These are phyloP conservation scores for Lissonota sp. DNA, from an alignment of 2,888 invertebrate species.

Conservation along the genomic window DNA sequence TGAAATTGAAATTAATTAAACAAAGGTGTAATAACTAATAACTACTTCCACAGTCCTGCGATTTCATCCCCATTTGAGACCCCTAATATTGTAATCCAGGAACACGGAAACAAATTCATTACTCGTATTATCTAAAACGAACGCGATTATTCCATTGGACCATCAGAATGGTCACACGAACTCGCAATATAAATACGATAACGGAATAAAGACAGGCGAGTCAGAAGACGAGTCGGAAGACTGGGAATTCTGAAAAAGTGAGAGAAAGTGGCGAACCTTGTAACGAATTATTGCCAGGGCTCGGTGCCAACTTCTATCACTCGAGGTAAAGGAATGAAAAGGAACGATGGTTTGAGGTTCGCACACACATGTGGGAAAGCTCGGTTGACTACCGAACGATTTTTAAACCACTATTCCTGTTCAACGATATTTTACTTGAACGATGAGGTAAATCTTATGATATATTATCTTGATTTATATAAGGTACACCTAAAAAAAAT, in stretches of 20 bases:
- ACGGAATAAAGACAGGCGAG: slow-evolving; percentile 14
- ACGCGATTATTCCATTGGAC: too few relatives aligned
- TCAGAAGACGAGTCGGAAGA: background rate
- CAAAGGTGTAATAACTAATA: too few relatives aligned
- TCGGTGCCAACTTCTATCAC: slow-evolving; percentile 66
- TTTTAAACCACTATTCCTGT: slow-evolving; percentile 53
- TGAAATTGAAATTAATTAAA: too few relatives aligned
- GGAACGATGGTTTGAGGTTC: slow-evolving; percentile 35
- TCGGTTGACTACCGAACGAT: slow-evolving; percentile 57
- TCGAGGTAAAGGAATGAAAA: slow-evolving; percentile 10
- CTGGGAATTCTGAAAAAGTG: slow-evolving; percentile 11
- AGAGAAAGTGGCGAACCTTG: slow-evolving; percentile 56
- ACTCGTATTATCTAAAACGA: too few relatives aligned
- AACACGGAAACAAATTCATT: too few relatives aligned
- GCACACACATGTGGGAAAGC: slow-evolving; percentile 16
- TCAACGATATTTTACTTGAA: slow-evolving; percentile 71
- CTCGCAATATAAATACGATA: background rate
- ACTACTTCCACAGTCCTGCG: too few relatives aligned
- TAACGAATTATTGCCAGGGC: slow-evolving; percentile 63
- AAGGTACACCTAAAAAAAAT: too few relatives aligned
- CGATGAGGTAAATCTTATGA: slow-evolving; percentile 43
- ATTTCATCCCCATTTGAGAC: background rate
- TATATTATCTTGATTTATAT: too few relatives aligned
- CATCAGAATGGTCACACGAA: too few relatives aligned
- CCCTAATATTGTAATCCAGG: background rate